Percentiles rank a stretch among this genome's conserved stretches.
Evolutionary conservation across 2,888 invertebrate species (phyloP).

Genomic region (Vesta saturnalis): DNA sequence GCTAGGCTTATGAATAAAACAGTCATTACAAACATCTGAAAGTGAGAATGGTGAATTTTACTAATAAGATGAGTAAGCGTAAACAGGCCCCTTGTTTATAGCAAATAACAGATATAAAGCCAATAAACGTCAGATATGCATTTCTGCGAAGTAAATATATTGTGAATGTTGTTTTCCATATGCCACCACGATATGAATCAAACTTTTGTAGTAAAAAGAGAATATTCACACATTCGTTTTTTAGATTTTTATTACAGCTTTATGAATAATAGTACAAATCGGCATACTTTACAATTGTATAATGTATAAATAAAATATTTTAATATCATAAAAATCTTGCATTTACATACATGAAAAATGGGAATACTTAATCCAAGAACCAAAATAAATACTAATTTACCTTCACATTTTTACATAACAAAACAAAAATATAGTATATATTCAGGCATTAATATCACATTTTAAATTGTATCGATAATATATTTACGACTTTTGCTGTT

Average conservation of each 20-base stretch:
- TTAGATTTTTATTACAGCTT: not conserved
- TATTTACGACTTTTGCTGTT: conserved; percentile 45
- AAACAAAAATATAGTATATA: not conserved
- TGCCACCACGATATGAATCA: too few relatives aligned
- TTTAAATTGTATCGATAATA: not conserved
- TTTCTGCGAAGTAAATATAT: too few relatives aligned
- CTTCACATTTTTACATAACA: not conserved
- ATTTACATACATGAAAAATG: not conserved
- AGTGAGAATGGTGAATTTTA: too few relatives aligned
- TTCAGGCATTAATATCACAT: conserved; percentile 32
- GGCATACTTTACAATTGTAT: not conserved
- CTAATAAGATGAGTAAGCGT: too few relatives aligned
- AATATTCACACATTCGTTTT: too few relatives aligned
- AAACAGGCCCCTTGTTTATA: too few relatives aligned
- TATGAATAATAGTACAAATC: not conserved
- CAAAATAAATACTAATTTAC: conserved; percentile 4
- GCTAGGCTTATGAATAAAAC: too few relatives aligned
- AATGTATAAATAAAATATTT: conserved; percentile 8
- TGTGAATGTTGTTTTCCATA: too few relatives aligned
- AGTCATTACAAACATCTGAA: too few relatives aligned
- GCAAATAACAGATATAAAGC: too few relatives aligned
- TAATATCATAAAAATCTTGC: not conserved
- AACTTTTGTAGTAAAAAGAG: too few relatives aligned
- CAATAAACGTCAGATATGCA: too few relatives aligned
- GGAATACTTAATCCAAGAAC: conserved; percentile 4